Conservation (phyloP, 1,140 invertebrate genomes). For the Heliothis virescens region DNA sequence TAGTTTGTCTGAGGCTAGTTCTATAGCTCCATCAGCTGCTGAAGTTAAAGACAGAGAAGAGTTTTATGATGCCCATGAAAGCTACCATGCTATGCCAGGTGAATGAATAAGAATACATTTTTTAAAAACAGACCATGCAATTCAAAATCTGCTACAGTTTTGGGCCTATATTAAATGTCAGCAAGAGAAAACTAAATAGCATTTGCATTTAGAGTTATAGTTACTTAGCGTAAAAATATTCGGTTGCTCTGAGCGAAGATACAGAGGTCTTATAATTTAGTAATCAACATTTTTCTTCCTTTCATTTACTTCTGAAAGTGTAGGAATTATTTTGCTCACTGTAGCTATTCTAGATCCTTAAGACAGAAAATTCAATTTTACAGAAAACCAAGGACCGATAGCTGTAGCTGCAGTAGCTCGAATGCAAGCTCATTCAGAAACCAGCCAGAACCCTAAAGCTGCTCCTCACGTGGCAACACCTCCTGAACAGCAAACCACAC, state of each 20-base stretch:
- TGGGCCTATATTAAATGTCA: no score
- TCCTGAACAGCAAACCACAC: background rate
- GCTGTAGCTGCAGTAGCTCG: background rate
- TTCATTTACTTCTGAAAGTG: no score
- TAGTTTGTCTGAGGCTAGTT: conserved; percentile 54
- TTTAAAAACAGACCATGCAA: no score
- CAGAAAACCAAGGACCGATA: background rate
- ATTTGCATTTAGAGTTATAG: no score
- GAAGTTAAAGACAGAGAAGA: conserved; percentile 70
- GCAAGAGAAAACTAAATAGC: no score
- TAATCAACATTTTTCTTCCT: no score
- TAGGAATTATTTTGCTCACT: no score
- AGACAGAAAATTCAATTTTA: no score
- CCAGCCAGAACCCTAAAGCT: background rate
- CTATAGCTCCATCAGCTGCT: conserved; percentile 49
- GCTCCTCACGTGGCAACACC: background rate
- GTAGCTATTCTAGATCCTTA: background rate
- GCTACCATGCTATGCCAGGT: conserved; percentile 67
- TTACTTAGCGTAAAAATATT: no score
- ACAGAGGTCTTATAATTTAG: no score
- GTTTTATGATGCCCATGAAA: conserved; percentile 75
- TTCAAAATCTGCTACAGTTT: no score
- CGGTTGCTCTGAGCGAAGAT: no score
- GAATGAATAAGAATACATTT: background rate
- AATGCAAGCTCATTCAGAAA: background rate